Conservation (phyloP, 2,113 vertebrate species). For the Lycocorax pyrrhopterus region DNA sequence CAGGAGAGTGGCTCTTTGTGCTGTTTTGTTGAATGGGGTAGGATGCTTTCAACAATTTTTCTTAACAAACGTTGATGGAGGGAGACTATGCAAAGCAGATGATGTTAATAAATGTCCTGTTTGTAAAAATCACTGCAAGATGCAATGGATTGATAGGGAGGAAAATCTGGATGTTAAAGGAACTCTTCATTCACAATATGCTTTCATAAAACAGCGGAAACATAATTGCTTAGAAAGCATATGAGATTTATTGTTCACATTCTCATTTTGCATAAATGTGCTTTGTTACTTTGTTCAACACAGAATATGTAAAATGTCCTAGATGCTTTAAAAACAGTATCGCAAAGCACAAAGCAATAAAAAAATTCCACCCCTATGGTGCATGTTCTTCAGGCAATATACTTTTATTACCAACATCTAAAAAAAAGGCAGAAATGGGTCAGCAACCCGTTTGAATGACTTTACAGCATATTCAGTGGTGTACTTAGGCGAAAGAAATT, state of each 20-base stretch:
- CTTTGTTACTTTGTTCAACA: not conserved
- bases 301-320: not conserved
- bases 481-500: slow-evolving; percentile 13
- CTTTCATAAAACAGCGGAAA: not conserved
- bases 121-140: not conserved
- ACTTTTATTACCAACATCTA: not conserved
- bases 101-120: not conserved
- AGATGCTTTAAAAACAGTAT: not conserved
- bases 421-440: not conserved
- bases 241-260: not conserved
- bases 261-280: not conserved
- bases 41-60: not conserved
- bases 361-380: not conserved
- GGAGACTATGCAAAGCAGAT: not conserved
- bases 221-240: not conserved
- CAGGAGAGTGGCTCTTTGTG: not conserved
- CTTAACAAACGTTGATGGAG: not conserved
- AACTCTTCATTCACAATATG: not conserved
- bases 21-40: not conserved
- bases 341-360: not conserved
- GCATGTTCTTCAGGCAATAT: not conserved
- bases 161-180: not conserved
- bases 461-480: not conserved
- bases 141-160: not conserved
- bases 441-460: slow-evolving; percentile 24